Evolutionary conservation across 2,888 invertebrate species (phyloP), one percentile per base, ranked within the genome.

Genomic region (Frankliniella intonsa): DNA sequence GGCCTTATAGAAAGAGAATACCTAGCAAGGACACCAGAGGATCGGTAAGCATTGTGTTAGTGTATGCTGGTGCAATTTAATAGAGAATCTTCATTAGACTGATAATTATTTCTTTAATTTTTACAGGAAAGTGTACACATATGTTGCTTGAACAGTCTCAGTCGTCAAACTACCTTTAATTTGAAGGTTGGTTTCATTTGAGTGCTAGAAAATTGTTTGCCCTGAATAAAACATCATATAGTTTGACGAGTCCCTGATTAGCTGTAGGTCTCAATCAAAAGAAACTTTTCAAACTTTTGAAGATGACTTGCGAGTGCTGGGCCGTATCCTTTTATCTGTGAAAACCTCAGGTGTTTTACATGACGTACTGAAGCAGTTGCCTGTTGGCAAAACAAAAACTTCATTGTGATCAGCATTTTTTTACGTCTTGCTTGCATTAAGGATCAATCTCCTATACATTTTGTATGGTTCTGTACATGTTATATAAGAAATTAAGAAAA

Each of bases 1-100:
- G 97, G 98, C 84, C 93, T 99, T 87, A 99, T 99, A 88, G 99
- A 99, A 90, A 92, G 99, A 85, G 99, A 99, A 90, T 99, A 99
- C 90, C 92, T 99, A 88, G 97, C 97, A 85, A 93, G 99, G 89
- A 97, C 98, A 87, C 95, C 97, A 83, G 97, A 98, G 90, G 99
- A 99, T 92, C 93, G 95, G 89, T 89, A 85, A 83, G 17, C 80
- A 8, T 17, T 81, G n/a, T 81, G 17, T 0, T 19, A 62, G 17
- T 17, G 7, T 62, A 55, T 55, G 1, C 7, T 8, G 7, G 2
- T 55, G 2, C 12, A 55, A 3, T 55, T 55, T 55, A 55, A 8
- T 17, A 38, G 38, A 38, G 38, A 38, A 38, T 80, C 19, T 17
- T 82, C 14, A 22, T 51, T 19, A 1, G 69, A 62, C 19, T 51